These are phyloP conservation scores for Trachelipus rathkii DNA, from an alignment of 1,140 invertebrate species.

Conservation along the genomic window DNA sequence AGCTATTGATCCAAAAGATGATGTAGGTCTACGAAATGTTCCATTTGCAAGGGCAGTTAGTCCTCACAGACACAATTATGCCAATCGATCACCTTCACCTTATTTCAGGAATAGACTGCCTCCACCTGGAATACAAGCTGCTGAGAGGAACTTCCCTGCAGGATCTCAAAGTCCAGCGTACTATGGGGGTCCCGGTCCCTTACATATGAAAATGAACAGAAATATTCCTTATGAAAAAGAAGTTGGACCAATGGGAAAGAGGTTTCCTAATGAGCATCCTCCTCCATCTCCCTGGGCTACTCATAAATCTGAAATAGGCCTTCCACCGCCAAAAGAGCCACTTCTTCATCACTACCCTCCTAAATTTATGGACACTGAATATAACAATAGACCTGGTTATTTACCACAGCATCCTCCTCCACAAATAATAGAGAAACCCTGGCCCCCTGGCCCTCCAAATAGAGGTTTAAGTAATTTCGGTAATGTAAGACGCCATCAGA, in stretches of 20 bases:
- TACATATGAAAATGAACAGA: neutral
- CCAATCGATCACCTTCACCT: neutral
- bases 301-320: neutral
- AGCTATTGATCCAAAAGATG: neutral
- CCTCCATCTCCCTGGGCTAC: neutral
- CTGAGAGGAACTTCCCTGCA: neutral
- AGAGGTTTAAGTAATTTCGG: slow-evolving; percentile 1
- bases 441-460: neutral
- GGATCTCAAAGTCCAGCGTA: neutral
- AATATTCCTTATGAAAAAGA: neutral
- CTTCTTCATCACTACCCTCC: neutral
- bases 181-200: neutral
- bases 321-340: neutral
- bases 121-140: neutral
- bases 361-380: neutral
- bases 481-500: neutral
- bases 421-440: neutral
- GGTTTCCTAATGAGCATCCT: neutral
- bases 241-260: neutral
- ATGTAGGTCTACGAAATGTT: neutral
- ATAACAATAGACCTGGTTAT: neutral
- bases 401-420: neutral
- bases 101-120: neutral
- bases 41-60: neutral
- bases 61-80: neutral